Evolutionary conservation across 2,113 vertebrate species (phyloP).

Genomic region (Chloroceryle aenea): DNA sequence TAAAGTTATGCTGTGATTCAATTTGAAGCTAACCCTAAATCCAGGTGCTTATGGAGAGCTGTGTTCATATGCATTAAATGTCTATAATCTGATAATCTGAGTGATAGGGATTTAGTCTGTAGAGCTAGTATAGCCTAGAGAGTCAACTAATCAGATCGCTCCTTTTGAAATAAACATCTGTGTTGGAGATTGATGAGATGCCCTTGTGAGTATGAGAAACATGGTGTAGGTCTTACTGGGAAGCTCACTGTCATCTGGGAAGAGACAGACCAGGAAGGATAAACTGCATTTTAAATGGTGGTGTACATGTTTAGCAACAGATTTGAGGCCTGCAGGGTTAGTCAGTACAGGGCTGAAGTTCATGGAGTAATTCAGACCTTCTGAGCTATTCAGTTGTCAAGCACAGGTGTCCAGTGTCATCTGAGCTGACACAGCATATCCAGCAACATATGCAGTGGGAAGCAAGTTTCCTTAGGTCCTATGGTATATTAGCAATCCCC

Average conservation of each 20-base stretch:
- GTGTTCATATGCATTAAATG: neutral
- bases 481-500: neutral
- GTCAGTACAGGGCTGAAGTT: neutral
- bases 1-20: neutral
- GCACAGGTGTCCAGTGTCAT: neutral
- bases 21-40: neutral
- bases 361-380: neutral
- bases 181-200: neutral
- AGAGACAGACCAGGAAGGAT: neutral
- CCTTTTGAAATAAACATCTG: neutral
- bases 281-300: neutral
- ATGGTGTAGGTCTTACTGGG: accelerated
- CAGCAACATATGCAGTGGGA: neutral
- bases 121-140: neutral
- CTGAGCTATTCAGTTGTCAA: neutral
- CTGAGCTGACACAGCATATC: neutral
- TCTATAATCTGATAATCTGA: neutral
- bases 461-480: neutral
- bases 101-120: neutral
- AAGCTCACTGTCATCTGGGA: neutral
- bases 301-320: neutral
- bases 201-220: neutral
- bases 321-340: neutral
- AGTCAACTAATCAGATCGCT: neutral
- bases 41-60: neutral